Evolutionary conservation across 1,140 invertebrate species (phyloP), one percentile per base, ranked within the genome.

Genomic region (Tetragnatha versicolor): DNA sequence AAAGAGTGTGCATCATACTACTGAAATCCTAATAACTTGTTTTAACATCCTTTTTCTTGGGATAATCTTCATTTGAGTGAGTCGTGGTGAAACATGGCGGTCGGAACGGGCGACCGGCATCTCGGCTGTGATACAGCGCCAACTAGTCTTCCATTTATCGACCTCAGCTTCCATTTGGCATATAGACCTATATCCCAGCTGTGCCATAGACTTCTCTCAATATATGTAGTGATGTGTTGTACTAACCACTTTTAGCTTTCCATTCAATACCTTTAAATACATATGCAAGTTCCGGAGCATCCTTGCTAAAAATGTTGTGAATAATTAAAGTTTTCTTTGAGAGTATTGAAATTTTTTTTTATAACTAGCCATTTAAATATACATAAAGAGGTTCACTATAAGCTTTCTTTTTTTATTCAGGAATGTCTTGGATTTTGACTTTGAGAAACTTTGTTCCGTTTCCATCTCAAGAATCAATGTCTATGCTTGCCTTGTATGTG

Each of bases 401-500:
- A 1, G 7, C 31, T 47, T 49, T 55, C 76, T 39, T 20, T 69
- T 61, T 35, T 17, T 81, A 83, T 83, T 80, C 81, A 89, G 89
- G 82, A 95, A 97, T 85, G 91, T 98, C 81, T 87, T 99, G 61
- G 98, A 99, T 88, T 99, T 99, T 90, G 98, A 99, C 88, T 99
- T 99, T 90, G 98, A 99, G 86, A 99, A 99, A 86, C 87, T 99
- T 3, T 99, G 98, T 85, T 99, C 97, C 1, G 92, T 99, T 25
- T 98, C 97, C 3, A 86, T 99, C 49, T 98, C 97, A 0, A 92
- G 98, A 84, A 97, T 99, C 68, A 99, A 99, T 89, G 97, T 99
- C 27, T 99, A 99, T 87, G 98, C 97, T n/a, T 99, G 98, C 86
- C 88, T 99, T 37, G 96, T 99, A 2, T 99, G 98, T 87, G 98